Conservation (phyloP, 1,140 invertebrate genomes). For the Drosophila ficusphila region DNA sequence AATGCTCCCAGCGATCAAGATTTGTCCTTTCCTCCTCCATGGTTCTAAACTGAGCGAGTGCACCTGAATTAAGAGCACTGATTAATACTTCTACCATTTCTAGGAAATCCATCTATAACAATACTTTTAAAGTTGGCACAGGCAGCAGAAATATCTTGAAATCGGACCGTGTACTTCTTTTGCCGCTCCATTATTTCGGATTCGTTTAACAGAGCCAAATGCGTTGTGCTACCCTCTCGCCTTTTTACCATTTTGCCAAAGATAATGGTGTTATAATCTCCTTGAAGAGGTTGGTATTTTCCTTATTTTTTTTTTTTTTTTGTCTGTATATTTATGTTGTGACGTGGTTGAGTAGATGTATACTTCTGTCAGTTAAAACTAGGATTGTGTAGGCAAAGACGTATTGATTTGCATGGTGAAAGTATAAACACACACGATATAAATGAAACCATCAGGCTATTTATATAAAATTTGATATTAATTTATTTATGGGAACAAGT, state of each 20-base stretch:
- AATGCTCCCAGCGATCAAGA: conserved; percentile 46
- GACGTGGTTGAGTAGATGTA: not conserved
- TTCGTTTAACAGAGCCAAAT: conserved; percentile 1
- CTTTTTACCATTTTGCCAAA: not conserved
- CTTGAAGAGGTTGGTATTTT: not conserved
- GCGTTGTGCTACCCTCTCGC: fast-evolving
- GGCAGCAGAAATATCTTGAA: conserved; percentile 7
- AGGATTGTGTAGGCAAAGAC: not conserved
- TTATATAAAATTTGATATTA: not conserved
- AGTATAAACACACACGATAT: too few relatives aligned
- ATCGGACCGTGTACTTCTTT: not conserved
- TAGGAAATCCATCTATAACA: not conserved
- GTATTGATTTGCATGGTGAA: not conserved
- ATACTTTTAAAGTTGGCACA: conserved; percentile 13
- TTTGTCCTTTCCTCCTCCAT: conserved; percentile 14
- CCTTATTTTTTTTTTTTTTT: not conserved
- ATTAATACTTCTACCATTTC: too few relatives aligned
- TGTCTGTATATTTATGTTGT: not conserved
- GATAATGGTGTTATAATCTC: not conserved
- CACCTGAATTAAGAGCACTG: not conserved
- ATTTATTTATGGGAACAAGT: too few relatives aligned
- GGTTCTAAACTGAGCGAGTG: not conserved
- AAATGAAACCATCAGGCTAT: not conserved
- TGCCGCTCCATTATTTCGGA: conserved; percentile 2
- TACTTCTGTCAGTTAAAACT: not conserved